phyloP scores from a whole-genome alignment of 2,888 invertebrate genomes.

The Epinotia brunnichana region DNA sequence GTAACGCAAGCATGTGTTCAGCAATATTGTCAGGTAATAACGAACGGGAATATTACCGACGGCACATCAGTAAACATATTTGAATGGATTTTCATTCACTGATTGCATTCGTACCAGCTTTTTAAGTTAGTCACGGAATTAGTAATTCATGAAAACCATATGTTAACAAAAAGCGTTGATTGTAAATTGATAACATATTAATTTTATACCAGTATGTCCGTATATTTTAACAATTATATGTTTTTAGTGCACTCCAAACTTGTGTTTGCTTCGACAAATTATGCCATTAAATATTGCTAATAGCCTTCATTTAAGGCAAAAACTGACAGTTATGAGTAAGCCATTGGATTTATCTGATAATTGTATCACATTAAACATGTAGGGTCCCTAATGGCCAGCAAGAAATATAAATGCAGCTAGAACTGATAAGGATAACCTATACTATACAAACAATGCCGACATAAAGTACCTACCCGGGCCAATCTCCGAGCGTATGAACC shows the following conservation, averaged over 20 bases:
- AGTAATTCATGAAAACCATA: no score
- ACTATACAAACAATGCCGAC: background rate
- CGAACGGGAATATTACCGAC: no score
- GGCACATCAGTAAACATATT: no score
- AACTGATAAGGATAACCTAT: background rate
- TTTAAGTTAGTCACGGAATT: no score
- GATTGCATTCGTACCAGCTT: no score
- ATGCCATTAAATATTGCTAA: constrained; percentile 11
- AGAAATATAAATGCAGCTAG: background rate
- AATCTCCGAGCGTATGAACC: no score
- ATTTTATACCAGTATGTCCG: background rate
- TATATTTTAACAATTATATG: background rate
- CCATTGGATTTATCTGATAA: constrained; percentile 10
- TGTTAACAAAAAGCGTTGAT: background rate
- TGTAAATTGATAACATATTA: background rate
- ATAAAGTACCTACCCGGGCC: background rate
- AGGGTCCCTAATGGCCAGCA: background rate
- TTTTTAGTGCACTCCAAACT: background rate
- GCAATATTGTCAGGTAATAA: no score
- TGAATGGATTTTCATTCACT: no score
- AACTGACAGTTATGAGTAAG: constrained; percentile 15
- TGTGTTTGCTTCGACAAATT: background rate
- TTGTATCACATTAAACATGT: background rate
- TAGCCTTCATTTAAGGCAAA: constrained; percentile 2
- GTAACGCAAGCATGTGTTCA: no score